Evolutionary conservation across 2,113 vertebrate species (phyloP), one percentile per base, ranked within the genome.

Genomic region (Carassius carassius): DNA sequence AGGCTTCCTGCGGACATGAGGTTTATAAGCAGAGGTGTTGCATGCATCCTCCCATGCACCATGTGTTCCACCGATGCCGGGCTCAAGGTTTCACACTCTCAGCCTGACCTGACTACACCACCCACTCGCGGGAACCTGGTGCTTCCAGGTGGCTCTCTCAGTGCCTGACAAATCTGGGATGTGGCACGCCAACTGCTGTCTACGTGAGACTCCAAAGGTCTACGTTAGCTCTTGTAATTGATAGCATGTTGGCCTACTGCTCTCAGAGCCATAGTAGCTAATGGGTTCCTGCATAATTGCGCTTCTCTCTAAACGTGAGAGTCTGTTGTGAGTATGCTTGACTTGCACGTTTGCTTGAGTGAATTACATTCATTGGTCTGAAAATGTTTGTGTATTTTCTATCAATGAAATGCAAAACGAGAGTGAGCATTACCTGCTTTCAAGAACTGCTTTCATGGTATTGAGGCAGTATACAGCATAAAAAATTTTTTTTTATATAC

Each of bases 1-100:
- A 37, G 47, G 35, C 78, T 25, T 67, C 74, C 74, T 47, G 63
- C 8, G 80, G 67, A 62, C 67, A 78, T 25, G 37, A 17, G 72
- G 74, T 78, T 83, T 82, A 70, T 82, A 82, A 83, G 54, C 67
- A 83, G 54, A 85, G 63, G 72, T 70, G 79, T 51, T 51, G 78
- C 54, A 54, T 75, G 62, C 60, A 73, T 82, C 78, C 86, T 72
- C 78, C 86, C 65, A 65, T 85, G 74, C 84, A 78, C 83, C 83
- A 85, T 85, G 79, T 87, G 86, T 56, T 69, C 78, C 51, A 23
- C 23, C 41, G 69, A 62, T 58, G 14, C 62, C 17, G 19, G 65
- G 25, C 83, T 74, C 23, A 56, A 87, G 62, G 63, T 49, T 74
- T 49, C 78, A 41, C 77, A 77, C 77, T 32, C 51, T 32, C 58